phyloP scores from a whole-genome alignment of 1,140 invertebrate species.

The Leptopilina clavipes region DNA sequence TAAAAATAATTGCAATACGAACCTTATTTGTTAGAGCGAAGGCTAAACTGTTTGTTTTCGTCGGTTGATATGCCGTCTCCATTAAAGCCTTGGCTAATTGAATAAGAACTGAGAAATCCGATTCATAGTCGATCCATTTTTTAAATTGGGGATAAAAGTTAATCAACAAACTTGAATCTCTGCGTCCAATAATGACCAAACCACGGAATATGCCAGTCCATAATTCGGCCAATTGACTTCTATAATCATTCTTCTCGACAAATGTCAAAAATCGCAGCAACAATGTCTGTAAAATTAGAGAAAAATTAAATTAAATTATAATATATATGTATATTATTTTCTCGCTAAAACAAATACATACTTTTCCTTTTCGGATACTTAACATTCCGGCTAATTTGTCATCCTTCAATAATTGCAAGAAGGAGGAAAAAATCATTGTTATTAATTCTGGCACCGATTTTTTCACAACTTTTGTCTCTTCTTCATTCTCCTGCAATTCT shows the following conservation, averaged over 20 bases:
- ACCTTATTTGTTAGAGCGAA: constrained; percentile 72
- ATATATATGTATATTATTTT: no score
- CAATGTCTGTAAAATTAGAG: constrained; percentile 71
- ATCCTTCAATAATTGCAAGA: constrained; percentile 75
- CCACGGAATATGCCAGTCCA: constrained; percentile 76
- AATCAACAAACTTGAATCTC: constrained; percentile 72
- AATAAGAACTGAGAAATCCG: constrained; percentile 54
- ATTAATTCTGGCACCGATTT: constrained; percentile 79
- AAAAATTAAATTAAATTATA: no score
- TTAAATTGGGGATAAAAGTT: constrained; percentile 76
- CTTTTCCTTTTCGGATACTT: constrained; percentile 84
- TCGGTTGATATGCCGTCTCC: constrained; percentile 61
- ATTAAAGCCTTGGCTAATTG: constrained; percentile 63
- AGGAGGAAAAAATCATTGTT: constrained; percentile 60
- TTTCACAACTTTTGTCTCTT: constrained; percentile 75
- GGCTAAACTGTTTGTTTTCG: constrained; percentile 67
- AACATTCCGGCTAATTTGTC: constrained; percentile 81
- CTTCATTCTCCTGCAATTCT: constrained; percentile 67
- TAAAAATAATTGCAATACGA: constrained; percentile 33
- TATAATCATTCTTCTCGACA: constrained; percentile 70
- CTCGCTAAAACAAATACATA: constrained; percentile 62
- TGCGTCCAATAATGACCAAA: constrained; percentile 74
- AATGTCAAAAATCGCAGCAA: constrained; percentile 77
- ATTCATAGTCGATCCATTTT: constrained; percentile 69
- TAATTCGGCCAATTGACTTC: constrained; percentile 71